Base-by-base conservation (phyloP, 2,113 vertebrate species). In the Pagrus major region DNA sequence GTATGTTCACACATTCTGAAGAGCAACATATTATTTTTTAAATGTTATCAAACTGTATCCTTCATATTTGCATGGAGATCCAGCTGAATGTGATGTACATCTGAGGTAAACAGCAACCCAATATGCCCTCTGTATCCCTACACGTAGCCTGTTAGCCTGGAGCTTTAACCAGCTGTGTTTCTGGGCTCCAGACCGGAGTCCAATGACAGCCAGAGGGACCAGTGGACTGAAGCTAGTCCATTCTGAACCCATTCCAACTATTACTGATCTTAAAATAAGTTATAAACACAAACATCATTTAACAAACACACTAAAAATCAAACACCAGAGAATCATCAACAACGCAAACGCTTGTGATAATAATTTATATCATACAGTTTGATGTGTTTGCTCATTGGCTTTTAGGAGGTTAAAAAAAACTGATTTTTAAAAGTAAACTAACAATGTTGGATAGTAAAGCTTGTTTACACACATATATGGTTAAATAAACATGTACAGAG, bases 151-250 rank as follows among this genome's bases (percentile, higher is more conserved):
- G 65, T 76, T 77, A 54, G 44, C 52, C 41, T 33, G 8, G 0
- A 23, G 67, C 33, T 83, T 81, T 78, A 76, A 68, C 76, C 86
- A 90, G 76, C 74, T 87, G 80, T 75, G 63, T 49, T 56, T 77
- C 42, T 52, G 66, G 52, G 67, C 59, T 83, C 55, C 71, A 72
- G n/a, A 60, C 64, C 25, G 29, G 9, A 31, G 64, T 78, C 54
- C 29, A 79, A 7, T 73, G n/a, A 16, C 71, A 73, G 47, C 33
- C 41, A 80, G 29, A n/a, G 25, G 31, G 69, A 55, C 81, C 12
- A 33, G 29, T 1, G 1, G 15, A 76, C 76, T 80, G 73, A 83
- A 71, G 59, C 60, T 25, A 27, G n/a, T 73, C 61, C 41, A 35
- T 47, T 47, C 39, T 65, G n/a, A 74, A 56, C 11, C 33, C 31